Evolutionary conservation across 1,140 invertebrate genomes (phyloP), one percentile per base, ranked within the genome.

Genomic region (Pteromalus puparum): DNA sequence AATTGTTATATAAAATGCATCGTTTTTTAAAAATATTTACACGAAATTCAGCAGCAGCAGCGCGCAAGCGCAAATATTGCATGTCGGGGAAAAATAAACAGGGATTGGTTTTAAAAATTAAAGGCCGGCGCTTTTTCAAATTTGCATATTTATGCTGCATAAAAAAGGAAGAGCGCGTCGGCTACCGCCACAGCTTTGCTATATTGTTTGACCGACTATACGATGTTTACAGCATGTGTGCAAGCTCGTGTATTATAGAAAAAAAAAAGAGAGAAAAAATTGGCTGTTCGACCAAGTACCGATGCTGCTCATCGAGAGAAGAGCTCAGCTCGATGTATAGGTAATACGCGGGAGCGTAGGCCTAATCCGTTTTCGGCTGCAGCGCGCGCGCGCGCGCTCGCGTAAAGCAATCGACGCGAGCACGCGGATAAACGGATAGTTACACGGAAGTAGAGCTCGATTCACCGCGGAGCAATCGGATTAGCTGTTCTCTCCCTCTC

Each of bases 371-470:
- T 68, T 68, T 80, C 21, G 78, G 76, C 26, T 30, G 15, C 24
- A 9, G 5, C 1, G 48, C 26, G 24, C 1, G 0, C 7, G 74
- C 5, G n/a, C 12, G n/a, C 4, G 75, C 42, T 24, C 67, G 65
- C 65, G 65, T 80, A 80, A 80, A 80, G 81, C 81, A 46, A 82
- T 74, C 42, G 81, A 61, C 70, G 81, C 81, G 72, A 61, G 70
- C 81, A 82, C 81, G 81, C 81, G 81, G 81, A 75, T 82, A 75
- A 82, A 82, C 81, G 81, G 81, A 82, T 82, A 82, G 81, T 75
- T 75, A 82, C 81, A 75, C 81, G 72, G 81, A 82, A 82, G 81
- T 82, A 48, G 81, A 74, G 81, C 81, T 82, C 81, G 81, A 82
- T 82, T 82, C 81, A 75, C 48, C 81, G 81, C 81, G 46, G 48